Evolutionary conservation across 2,888 invertebrate genomes (phyloP).

Genomic region (Halictus quadricinctus): DNA sequence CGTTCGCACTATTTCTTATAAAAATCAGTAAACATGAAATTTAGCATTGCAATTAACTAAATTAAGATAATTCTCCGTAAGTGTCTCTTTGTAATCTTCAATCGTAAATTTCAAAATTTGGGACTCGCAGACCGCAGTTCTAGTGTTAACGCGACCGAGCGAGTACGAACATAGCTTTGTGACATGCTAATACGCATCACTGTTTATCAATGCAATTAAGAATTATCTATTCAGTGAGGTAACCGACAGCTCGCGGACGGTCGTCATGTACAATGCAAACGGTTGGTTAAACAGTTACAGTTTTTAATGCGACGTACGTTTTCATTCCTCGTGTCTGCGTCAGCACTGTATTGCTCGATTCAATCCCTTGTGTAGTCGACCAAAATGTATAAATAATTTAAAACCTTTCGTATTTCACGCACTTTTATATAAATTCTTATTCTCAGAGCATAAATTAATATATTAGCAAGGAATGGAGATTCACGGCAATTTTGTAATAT

Average conservation of each 20-base stretch:
- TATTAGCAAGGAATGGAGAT: neutral
- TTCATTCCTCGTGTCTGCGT: neutral
- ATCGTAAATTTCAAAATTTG: neutral
- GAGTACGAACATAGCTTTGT: neutral
- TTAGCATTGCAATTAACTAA: too few species aligned
- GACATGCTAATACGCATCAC: neutral
- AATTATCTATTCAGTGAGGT: constrained; percentile 9
- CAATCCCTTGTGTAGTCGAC: neutral
- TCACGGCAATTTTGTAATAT: neutral
- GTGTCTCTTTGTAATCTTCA: neutral
- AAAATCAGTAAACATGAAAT: too few species aligned
- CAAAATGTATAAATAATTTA: too few species aligned
- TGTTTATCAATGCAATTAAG: constrained; percentile 7
- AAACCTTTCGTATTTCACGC: too few species aligned
- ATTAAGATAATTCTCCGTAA: too few species aligned
- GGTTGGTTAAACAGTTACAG: neutral
- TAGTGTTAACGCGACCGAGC: neutral
- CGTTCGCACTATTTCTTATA: too few species aligned
- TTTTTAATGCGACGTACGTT: neutral
- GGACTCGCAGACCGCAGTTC: too few species aligned
- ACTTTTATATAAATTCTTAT: too few species aligned
- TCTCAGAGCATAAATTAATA: neutral
- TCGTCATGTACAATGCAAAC: neutral
- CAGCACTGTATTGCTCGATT: neutral
- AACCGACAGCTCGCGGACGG: neutral